Evolutionary conservation across 2,888 invertebrate species (phyloP), one percentile per base, ranked within the genome.

Genomic region (Salticus scenicus): DNA sequence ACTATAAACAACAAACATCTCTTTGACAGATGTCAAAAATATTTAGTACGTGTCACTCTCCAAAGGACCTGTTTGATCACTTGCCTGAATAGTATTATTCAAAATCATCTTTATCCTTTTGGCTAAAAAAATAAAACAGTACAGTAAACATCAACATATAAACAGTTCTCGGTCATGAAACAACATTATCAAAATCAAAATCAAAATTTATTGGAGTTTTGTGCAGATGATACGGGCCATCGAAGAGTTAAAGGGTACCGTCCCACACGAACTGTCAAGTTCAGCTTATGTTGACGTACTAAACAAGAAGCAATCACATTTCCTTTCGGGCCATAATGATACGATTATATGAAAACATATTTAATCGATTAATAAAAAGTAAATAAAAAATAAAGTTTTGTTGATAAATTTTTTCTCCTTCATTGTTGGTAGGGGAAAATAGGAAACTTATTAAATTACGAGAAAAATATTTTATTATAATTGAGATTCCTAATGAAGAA

Each of bases 311-410:
- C 82, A 83, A 83, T 83, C 83, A 83, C 83, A 83, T 83, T 83
- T 83, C 77, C 83, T 71, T 83, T 75, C 69, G 57, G 75, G 82
- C 67, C 82, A 82, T 63, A 74, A 8, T 20, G 57, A 57, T 57
- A 57, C 57, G 24, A 47, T 17, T 24, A 24, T 17, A 47, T 14
- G 24, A 51, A n/a, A 73, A 90, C 90, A 71, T 76, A 28, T 64
- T 70, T 20, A 71, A 88, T 87, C 89, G 90, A 90, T 27, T 90
- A 89, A 71, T 89, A 88, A 89, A 89, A 87, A 87, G 89, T 57
- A 17, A 89, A 88, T 8, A 89, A 89, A 70, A 89, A 89, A 30
- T 89, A 89, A 31, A 90, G 89, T 8, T 37, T 37, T 37, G 37
- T 37, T 37, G 7, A 12, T 37, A 37, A n/a, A n/a, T n/a, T n/a